Evolutionary conservation across 2,888 invertebrate genomes (phyloP), one percentile per base, ranked within the genome.

Genomic region (Trachelus tabidus): DNA sequence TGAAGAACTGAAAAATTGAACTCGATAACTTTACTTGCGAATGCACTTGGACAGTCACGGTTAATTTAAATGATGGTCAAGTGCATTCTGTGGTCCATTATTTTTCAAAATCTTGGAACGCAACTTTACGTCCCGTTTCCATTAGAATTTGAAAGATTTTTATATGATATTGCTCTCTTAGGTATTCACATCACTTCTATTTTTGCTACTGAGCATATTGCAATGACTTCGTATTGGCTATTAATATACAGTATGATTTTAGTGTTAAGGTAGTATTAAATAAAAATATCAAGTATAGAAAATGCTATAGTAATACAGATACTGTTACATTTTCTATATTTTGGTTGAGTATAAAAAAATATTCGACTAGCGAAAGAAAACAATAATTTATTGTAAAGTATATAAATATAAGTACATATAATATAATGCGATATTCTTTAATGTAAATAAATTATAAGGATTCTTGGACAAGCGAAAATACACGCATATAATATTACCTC

Each of bases 331-430:
- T 69, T 74, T 77, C 77, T 31, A 68, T 11, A 56, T 73, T 69
- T 77, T 71, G 15, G 1, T 34, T 34, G 30, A 71, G 31, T 71
- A 15, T 71, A 34, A 33, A 34, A n/a, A 71, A 71, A 71, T 71
- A 12, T 33, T 71, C 71, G 71, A 23, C 34, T 23, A 34, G 73
- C 73, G 73, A 77, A 73, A 73, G 12, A 35, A 35, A 40, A 69
- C 30, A 77, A 76, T 76, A 83, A 83, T 79, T 84, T 83, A 85
- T 81, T 86, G 87, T 84, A 85, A 84, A 84, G 81, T 87, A 84
- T 79, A 84, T 80, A 81, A 84, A 85, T 84, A 83, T 84, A 81
- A 82, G 81, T 81, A 79, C 79, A 84, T 84, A 82, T 83, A 86
- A 79, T 30, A 4, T 74, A 35, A 79, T 80, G 76, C 81, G 81